Evolutionary conservation across 2,888 invertebrate species (phyloP).

Genomic region (Synanthedon andrenaeformis): DNA sequence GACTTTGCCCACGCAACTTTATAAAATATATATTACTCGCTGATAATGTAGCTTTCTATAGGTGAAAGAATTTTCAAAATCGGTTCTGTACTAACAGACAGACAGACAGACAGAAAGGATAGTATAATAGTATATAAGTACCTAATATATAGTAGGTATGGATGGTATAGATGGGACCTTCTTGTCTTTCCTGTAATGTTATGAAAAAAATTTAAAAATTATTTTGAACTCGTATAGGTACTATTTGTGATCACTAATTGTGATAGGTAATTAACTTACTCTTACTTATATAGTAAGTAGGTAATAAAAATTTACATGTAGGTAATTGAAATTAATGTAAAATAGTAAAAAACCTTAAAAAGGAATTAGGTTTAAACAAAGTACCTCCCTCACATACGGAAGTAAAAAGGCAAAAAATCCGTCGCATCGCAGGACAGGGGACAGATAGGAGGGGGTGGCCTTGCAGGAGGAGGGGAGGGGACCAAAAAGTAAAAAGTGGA

Average conservation of each 20-base stretch:
- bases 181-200: too few relatives aligned
- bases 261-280: background rate
- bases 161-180: background rate
- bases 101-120: background rate
- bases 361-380: background rate
- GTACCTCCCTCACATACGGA: background rate
- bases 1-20: too few relatives aligned
- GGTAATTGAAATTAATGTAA: too few relatives aligned
- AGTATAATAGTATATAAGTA: background rate
- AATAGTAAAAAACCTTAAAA: background rate
- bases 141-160: too few relatives aligned
- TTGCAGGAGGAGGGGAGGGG: conserved; percentile 16
- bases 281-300: background rate
- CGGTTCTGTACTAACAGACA: too few relatives aligned
- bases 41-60: too few relatives aligned
- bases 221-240: too few relatives aligned
- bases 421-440: conserved; percentile 28
- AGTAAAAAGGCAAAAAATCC: conserved; percentile 26
- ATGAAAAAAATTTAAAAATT: too few relatives aligned
- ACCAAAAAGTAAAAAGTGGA: conserved; percentile 55
- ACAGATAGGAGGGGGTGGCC: conserved; percentile 16
- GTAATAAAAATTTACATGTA: background rate
- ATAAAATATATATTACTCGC: too few relatives aligned
- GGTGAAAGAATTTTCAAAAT: too few relatives aligned
- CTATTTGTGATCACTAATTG: background rate